Evolutionary conservation across 2,113 vertebrate genomes (phyloP).

Genomic region (Nansenia antarctica): DNA sequence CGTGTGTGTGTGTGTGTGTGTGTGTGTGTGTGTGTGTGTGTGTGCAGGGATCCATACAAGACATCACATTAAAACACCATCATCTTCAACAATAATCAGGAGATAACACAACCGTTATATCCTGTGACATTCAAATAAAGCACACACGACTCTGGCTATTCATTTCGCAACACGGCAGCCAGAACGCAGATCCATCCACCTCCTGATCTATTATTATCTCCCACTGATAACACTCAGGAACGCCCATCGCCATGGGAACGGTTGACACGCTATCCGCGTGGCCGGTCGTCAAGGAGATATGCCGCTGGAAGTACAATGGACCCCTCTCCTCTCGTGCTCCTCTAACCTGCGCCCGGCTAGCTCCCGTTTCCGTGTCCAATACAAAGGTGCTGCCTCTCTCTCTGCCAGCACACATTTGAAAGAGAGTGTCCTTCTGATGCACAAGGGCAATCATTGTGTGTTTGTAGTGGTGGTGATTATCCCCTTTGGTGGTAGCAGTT

Average conservation of each 20-base stretch:
- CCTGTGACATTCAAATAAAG: too few species aligned
- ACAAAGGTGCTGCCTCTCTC: constrained; percentile 5
- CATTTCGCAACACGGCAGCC: neutral
- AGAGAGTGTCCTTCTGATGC: neutral
- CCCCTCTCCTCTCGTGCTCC: constrained; percentile 40
- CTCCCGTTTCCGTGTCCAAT: neutral
- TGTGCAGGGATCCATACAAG: too few species aligned
- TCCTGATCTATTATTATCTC: constrained; percentile 54
- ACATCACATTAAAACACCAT: too few species aligned
- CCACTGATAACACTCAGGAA: constrained; percentile 48
- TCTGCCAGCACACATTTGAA: neutral
- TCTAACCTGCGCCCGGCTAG: constrained; percentile 19
- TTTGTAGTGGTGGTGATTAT: constrained; percentile 29
- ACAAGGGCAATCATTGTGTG: constrained; percentile 30
- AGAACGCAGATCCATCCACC: neutral
- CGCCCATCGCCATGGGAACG: constrained; percentile 78
- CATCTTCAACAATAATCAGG: too few species aligned
- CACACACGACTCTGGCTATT: neutral
- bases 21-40: neutral
- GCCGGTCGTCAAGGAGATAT: constrained; percentile 71
- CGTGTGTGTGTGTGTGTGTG: neutral
- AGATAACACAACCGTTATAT: too few species aligned
- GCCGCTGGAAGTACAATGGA: constrained; percentile 48
- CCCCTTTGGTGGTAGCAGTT: constrained; percentile 18
- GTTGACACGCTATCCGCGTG: constrained; percentile 68